Conservation (phyloP, 2,797 vertebrate species). For the Sebastes jordani region DNA sequence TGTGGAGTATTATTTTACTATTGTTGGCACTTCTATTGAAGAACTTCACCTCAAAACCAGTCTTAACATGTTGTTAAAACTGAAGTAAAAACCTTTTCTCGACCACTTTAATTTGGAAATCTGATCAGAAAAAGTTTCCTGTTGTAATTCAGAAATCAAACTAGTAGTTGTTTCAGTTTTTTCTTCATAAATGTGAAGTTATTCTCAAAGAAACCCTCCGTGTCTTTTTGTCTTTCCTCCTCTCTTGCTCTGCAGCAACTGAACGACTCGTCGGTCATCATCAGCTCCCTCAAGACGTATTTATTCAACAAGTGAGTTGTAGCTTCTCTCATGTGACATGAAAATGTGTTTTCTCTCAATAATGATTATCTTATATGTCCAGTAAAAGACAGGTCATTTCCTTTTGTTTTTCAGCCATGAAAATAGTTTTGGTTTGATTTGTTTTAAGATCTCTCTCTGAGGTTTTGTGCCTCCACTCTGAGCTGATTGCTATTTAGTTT, state of each 20-base stretch:
- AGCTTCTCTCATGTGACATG: not conserved
- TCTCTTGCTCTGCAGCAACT: conserved; percentile 84
- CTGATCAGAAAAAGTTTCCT: not conserved
- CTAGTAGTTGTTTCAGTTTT: not conserved
- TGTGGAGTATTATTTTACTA: not conserved
- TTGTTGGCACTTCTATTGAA: not conserved
- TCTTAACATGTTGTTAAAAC: not conserved
- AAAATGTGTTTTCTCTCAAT: not conserved
- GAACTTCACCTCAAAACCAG: not conserved
- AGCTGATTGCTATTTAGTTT: too few species aligned
- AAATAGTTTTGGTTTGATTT: not conserved
- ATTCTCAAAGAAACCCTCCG: not conserved
- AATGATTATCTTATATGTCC: not conserved
- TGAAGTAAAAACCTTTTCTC: not conserved
- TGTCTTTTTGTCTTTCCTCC: not conserved
- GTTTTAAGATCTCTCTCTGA: not conserved
- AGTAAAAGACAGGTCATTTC: not conserved
- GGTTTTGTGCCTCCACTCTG: not conserved
- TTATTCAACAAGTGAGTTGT: conserved; percentile 86
- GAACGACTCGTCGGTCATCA: conserved; percentile 97
- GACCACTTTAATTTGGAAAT: too few species aligned
- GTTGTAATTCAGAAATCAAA: not conserved
- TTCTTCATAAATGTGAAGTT: not conserved
- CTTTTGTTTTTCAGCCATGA: too few species aligned
- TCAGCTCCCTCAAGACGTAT: conserved; percentile 91